Evolutionary conservation across 2,797 vertebrate species (phyloP).

Genomic region (Enteromius unitaeniatus): DNA sequence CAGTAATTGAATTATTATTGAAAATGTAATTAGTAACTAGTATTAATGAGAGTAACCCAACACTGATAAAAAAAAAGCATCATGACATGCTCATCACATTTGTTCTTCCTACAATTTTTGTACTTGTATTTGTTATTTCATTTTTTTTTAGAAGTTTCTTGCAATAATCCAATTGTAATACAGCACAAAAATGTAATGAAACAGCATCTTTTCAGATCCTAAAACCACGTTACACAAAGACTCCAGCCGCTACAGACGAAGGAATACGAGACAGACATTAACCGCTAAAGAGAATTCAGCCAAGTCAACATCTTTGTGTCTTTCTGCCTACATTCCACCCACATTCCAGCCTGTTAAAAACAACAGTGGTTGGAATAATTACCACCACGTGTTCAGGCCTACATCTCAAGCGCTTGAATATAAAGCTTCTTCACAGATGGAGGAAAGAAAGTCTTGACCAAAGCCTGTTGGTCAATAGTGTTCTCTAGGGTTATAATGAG

Average conservation of each 20-base stretch:
- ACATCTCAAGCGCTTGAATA: neutral
- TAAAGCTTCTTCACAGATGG: neutral
- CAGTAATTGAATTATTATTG: too few relatives aligned
- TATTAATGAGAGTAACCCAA: too few relatives aligned
- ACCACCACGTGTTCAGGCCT: constrained; percentile 44
- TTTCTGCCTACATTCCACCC: constrained; percentile 43
- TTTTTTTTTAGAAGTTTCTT: neutral
- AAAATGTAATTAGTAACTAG: too few relatives aligned
- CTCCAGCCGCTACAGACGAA: neutral
- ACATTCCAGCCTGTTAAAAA: constrained; percentile 49
- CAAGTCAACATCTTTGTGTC: constrained; percentile 44
- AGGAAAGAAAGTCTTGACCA: neutral
- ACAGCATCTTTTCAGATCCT: constrained; percentile 25
- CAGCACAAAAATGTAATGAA: neutral
- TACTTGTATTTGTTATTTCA: neutral
- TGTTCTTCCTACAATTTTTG: neutral
- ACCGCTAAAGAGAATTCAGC: constrained; percentile 41
- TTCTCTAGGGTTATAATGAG: neutral
- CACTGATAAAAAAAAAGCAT: too few relatives aligned
- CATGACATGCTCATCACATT: too few relatives aligned
- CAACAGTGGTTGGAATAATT: constrained; percentile 48
- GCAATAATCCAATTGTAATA: constrained; percentile 12
- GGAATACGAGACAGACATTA: constrained; percentile 8
- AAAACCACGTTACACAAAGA: constrained; percentile 24
- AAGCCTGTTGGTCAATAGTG: neutral